Conservation (phyloP, 2,113 vertebrate species). For the Grus americana region DNA sequence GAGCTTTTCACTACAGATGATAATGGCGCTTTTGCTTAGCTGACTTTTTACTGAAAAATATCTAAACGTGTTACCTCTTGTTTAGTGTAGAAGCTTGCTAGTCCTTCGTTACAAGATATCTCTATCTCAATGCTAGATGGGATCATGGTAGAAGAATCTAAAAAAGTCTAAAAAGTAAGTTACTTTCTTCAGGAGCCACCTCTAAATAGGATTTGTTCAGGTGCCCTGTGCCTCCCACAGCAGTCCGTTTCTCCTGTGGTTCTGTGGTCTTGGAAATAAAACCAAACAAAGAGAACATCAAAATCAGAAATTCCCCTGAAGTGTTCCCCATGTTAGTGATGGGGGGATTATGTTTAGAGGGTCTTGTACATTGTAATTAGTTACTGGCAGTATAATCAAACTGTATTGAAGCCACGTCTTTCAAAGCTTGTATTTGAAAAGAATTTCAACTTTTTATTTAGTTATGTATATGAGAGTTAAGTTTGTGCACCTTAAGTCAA, state of each 20-base stretch:
- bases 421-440: neutral
- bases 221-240: neutral
- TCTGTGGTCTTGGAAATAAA: neutral
- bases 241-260: neutral
- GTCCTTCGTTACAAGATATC: neutral
- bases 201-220: neutral
- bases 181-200: neutral
- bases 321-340: neutral
- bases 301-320: neutral
- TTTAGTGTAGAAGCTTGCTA: neutral
- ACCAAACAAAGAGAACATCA: neutral
- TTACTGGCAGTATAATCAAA: neutral
- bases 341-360: neutral
- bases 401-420: neutral
- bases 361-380: neutral
- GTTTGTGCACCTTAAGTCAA: neutral
- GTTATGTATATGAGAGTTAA: neutral
- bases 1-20: neutral
- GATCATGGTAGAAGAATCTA: neutral
- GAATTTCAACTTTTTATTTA: neutral
- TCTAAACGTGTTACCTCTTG: neutral
- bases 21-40: neutral
- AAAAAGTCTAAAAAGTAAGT: neutral
- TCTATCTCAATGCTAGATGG: neutral
- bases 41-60: neutral